These are phyloP conservation scores for Willisornis vidua DNA, from an alignment of 2,113 vertebrate genomes.

Conservation along the genomic window DNA sequence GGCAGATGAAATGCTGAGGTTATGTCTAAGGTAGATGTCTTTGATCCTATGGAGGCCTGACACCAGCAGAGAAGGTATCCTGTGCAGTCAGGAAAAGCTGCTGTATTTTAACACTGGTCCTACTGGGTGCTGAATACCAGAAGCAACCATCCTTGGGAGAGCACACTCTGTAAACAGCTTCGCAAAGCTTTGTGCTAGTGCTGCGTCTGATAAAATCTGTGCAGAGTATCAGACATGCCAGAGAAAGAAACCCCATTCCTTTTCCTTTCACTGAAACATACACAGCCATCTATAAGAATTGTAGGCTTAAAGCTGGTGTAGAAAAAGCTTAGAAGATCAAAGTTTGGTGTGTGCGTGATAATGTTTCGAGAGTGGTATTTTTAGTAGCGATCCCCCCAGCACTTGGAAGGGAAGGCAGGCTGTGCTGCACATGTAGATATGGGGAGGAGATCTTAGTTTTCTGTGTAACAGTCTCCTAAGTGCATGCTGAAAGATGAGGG, in stretches of 20 bases:
- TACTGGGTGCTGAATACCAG: neutral
- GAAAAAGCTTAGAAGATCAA: constrained; percentile 27
- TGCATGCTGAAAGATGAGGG: neutral
- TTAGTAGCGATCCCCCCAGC: constrained; percentile 15
- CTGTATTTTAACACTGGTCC: neutral
- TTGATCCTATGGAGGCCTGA: neutral
- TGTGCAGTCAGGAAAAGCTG: neutral
- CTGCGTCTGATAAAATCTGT: neutral
- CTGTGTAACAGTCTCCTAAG: neutral
- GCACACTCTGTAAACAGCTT: rapidly evolving
- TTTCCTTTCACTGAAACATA: neutral
- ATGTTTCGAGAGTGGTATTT: neutral
- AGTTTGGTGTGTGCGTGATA: constrained; percentile 25
- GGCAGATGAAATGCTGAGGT: constrained; percentile 3
- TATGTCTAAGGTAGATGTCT: neutral
- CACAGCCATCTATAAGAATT: neutral
- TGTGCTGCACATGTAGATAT: constrained; percentile 29
- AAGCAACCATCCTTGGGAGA: neutral
- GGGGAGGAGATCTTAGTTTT: neutral
- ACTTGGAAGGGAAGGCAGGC: constrained; percentile 2
- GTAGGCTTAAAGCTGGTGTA: neutral
- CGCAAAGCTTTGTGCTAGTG: neutral
- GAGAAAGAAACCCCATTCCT: neutral
- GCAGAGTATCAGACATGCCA: neutral
- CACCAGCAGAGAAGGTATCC: neutral